Evolutionary conservation across 1,140 invertebrate genomes (phyloP), one percentile per base, ranked within the genome.

Genomic region (Drosophila elegans): DNA sequence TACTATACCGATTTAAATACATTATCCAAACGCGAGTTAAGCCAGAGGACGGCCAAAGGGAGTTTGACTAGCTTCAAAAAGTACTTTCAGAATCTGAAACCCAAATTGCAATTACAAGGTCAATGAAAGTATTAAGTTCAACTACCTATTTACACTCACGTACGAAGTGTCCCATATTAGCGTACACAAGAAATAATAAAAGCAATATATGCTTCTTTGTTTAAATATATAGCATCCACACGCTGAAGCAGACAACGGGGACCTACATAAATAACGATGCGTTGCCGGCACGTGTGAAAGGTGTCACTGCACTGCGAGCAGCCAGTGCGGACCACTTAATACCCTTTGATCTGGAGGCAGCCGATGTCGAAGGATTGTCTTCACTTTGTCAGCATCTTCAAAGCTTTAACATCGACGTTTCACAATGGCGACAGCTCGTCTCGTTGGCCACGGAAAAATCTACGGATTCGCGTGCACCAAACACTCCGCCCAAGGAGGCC

Each of bases 231-330:
- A 89, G 84, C 57, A 67, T 78, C 7, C 84, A 75, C 42, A 62
- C 41, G 29, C 44, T 89, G 42, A 83, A 73, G 16, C 57, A 78
- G 32, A 60, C 66, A 21, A 89, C 80, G 36, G 76, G 68, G 10
- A 84, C 62, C 2, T 78, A 56, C 13, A 57, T 89, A 2, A 89
- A 89, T 11, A 39, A 55, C 1, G 64, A 51, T 2, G 77, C 74
- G 11, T 36, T 89, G 36, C 84, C 84, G 11, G 51, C 38, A 27
- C 77, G 77, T 16, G 27, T 80, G 3, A 74, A 75, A 62, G 84
- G 84, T n/a, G 66, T 80, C 41, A 53, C 55, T 34, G 74, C 72
- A 13, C 10, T 42, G 46, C n/a, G 21, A 4, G 59, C 6, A 39
- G 25, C 21, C 12, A 38, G 21, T 5, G 55, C 27, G 29, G 51